Conservation (phyloP, 2,113 vertebrate genomes). For the Psephotus haematonotus region DNA sequence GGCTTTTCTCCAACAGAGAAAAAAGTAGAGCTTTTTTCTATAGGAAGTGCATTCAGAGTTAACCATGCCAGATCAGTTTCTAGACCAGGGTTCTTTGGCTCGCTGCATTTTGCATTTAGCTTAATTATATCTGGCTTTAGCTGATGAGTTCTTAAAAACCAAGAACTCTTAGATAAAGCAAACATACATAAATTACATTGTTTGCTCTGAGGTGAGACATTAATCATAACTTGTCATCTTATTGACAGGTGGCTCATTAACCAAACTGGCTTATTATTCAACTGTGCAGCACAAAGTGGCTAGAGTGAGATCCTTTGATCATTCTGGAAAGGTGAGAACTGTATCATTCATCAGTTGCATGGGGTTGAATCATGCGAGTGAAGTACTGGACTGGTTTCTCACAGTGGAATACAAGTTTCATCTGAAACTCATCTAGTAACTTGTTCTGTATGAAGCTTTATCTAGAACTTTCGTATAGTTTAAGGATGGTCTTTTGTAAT, state of each 20-base stretch:
- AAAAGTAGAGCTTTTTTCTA: not conserved
- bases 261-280: constrained; percentile 97
- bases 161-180: not conserved
- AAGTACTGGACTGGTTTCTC: not conserved
- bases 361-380: fast-evolving
- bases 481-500: not conserved
- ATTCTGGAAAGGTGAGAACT: constrained; percentile 83
- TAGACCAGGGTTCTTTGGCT: not conserved
- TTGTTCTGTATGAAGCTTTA: not conserved
- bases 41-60: not conserved
- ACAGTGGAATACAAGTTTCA: not conserved
- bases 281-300: constrained; percentile 99
- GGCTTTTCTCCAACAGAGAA: not conserved
- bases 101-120: not conserved
- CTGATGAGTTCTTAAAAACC: not conserved
- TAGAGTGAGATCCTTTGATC: constrained; percentile 94
- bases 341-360: not conserved
- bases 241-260: constrained; percentile 90
- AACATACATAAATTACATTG: not conserved
- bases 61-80: not conserved
- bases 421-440: not conserved
- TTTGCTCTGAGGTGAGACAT: not conserved
- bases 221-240: not conserved
- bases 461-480: not conserved
- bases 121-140: not conserved